Conservation (phyloP, 2,888 invertebrate species). For the Galerucella calmariensis region DNA sequence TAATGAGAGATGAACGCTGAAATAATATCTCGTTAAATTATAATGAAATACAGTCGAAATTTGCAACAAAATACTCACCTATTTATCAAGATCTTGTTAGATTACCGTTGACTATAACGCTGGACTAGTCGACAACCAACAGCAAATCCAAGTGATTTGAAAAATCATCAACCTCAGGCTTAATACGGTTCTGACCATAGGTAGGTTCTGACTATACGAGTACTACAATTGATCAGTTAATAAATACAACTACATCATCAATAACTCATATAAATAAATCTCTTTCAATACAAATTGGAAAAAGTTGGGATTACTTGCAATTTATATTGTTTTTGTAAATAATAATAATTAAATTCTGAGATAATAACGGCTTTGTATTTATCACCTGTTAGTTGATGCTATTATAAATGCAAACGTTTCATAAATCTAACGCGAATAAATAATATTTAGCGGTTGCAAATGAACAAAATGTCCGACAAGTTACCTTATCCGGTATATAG, state of each 20-base stretch:
- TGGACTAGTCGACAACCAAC: too few relatives aligned
- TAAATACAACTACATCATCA: not conserved
- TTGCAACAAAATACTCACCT: too few relatives aligned
- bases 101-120: too few relatives aligned
- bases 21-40: too few relatives aligned
- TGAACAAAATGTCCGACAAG: constrained; percentile 9
- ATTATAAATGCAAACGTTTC: constrained; percentile 8
- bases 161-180: not conserved
- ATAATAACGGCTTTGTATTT: constrained; percentile 12
- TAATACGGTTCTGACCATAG: not conserved
- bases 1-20: too few relatives aligned
- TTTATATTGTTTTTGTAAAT: constrained; percentile 15
- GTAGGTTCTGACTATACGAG: too few relatives aligned
- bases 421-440: constrained; percentile 9
- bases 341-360: constrained; percentile 18
- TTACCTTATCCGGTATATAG: constrained; percentile 8
- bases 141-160: too few relatives aligned
- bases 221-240: not conserved
- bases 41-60: too few relatives aligned
- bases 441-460: constrained; percentile 8
- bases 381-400: constrained; percentile 4
- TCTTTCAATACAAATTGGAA: not conserved
- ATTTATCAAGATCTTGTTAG: too few relatives aligned
- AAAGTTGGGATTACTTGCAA: constrained; percentile 10
- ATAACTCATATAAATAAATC: not conserved